Evolutionary conservation across 2,888 invertebrate species (phyloP).

Genomic region (Coenonympha arcania): DNA sequence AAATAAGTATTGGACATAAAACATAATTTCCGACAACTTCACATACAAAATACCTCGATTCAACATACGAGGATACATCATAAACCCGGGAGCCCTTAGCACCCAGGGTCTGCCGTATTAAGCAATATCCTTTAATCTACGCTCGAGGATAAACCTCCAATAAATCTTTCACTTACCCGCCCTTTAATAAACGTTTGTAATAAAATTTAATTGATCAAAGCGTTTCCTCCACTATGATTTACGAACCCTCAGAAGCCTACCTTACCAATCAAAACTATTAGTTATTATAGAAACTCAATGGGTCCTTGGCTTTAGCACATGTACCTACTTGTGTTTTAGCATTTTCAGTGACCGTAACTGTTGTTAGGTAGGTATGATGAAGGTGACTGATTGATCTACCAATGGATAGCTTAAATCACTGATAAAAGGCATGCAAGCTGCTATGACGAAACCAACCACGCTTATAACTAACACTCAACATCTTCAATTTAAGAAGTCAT

Average conservation of each 20-base stretch:
- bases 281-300: constrained; percentile 3
- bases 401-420: no score
- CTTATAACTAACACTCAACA: no score
- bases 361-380: no score
- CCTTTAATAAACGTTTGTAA: constrained; percentile 68
- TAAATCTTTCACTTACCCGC: constrained; percentile 69
- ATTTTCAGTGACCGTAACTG: neutral
- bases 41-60: neutral
- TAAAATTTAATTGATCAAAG: constrained; percentile 71
- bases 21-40: neutral
- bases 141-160: constrained; percentile 70
- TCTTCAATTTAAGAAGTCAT: no score
- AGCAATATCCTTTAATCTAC: constrained; percentile 61
- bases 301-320: neutral
- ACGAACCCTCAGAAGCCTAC: constrained; percentile 37
- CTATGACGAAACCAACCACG: no score
- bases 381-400: no score
- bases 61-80: constrained; percentile 28
- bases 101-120: constrained; percentile 40
- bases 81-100: constrained; percentile 35
- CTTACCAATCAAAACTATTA: constrained; percentile 19
- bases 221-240: constrained; percentile 51
- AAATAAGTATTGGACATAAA: no score
- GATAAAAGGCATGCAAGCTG: no score
- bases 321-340: neutral